Conservation (phyloP, 2,113 vertebrate species). For the Osmerus eperlanus region DNA sequence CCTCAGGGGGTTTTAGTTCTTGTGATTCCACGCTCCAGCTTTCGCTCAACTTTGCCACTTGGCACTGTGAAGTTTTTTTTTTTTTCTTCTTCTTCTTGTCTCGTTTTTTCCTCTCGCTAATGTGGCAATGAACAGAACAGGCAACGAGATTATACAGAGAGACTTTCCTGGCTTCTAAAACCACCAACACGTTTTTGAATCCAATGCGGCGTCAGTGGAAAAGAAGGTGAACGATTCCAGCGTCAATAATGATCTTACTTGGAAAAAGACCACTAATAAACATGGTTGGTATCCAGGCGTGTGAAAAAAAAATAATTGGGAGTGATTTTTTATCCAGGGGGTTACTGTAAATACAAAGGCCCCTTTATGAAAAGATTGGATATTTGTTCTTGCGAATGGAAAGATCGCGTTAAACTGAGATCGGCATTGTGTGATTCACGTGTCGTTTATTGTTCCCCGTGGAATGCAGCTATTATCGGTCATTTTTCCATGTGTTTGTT, state of each 20-base stretch:
- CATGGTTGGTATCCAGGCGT: constrained; percentile 46
- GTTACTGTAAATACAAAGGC: constrained; percentile 37
- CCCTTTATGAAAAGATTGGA: constrained; percentile 46
- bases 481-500: constrained; percentile 44
- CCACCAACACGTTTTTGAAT: constrained; percentile 47
- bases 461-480: constrained; percentile 43
- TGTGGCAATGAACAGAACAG: constrained; percentile 64
- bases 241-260: constrained; percentile 44
- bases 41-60: constrained; percentile 74
- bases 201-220: constrained; percentile 35
- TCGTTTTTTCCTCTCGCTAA: constrained; percentile 57
- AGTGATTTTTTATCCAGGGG: constrained; percentile 20
- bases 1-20: constrained; percentile 66
- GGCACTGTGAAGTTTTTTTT: constrained; percentile 58
- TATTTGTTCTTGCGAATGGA: constrained; percentile 47
- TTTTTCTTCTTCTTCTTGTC: not conserved
- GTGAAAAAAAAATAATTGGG: constrained; percentile 57
- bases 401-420: constrained; percentile 41
- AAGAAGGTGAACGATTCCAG: constrained; percentile 29
- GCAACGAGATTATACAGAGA: constrained; percentile 57
- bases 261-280: constrained; percentile 36
- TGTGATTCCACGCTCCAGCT: constrained; percentile 70
- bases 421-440: constrained; percentile 26
- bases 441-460: constrained; percentile 41
- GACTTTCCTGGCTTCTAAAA: constrained; percentile 56